Base-by-base conservation (phyloP, 2,888 invertebrate species). In the Selenia dentaria region DNA sequence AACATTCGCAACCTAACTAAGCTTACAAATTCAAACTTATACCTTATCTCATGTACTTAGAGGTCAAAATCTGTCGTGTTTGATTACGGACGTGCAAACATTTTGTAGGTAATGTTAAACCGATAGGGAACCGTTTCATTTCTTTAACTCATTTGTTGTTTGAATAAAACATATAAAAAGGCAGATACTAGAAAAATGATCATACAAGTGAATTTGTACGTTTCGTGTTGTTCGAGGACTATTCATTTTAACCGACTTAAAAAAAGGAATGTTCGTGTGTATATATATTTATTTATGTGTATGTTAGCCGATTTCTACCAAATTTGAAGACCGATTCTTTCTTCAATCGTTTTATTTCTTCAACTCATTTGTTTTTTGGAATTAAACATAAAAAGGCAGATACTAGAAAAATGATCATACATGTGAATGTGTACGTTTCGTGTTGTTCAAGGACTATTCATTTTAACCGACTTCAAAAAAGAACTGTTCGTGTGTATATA, bases 101-200 rank as follows among this genome's bases (percentile, higher is more conserved):
- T 8, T 10, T 12, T 8, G 2, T 27, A 33, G 11, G 44, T 44
- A 38, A 33, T 38, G 38, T 11, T 32, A 14, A 37, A 33, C 33
- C 42, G 32, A 37, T 46, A 40, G 39, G 49, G 49, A 43, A 43
- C 44, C 29, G 25, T 50, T 53, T 53, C 51, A 43, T 56, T 53
- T 53, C 43, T 48, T 35, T 52, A 36, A 40, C 50, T 50, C 50
- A 52, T 52, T 57, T 46, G 48, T 46, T 48, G 45, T 36, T 38
- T 51, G 54, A 57, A 58, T 58, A 58, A 57, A 60, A 58, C 54
- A n/a, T n/a, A 57, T 57, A 35, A 51, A 54, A 41, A 36, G 27
- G 35, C 24, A 37, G 38, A 53, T 51, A 46, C 20, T 32, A 50
- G 54, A 51, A 48, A 59, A 54, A 56, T 56, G 45, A 54, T 42